Evolutionary conservation across 2,113 vertebrate species (phyloP), one percentile per base, ranked within the genome.

Genomic region (Anguilla japonica): DNA sequence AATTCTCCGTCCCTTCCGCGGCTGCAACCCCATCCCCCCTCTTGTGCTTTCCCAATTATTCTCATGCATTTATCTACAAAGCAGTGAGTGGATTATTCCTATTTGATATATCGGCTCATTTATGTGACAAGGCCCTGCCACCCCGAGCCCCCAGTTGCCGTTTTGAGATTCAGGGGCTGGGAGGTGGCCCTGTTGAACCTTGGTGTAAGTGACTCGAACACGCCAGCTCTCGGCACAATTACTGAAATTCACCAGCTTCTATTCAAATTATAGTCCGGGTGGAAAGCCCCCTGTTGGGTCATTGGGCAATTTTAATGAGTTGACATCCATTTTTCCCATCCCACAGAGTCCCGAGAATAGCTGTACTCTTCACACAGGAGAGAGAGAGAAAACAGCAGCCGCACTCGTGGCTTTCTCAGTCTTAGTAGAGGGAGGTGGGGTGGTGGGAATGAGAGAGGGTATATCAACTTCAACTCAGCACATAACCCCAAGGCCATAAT

Each of bases 231-330:
- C 89, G 89, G 84, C 89, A 92, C 93, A 94, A 94, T 96, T 94
- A 94, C 92, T 93, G 92, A 95, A 95, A 96, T 95, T 95, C 93
- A 95, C 92, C 82, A 93, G 88, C 91, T 94, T 94, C 93, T 95
- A 95, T 94, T 94, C 93, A 86, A 91, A 91, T 92, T 93, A 90
- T 94, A 91, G 92, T 94, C 92, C 95, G 91, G 90, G 91, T 94
- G 92, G 91, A 93, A 91, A 92, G 92, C 88, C 93, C 90, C 88
- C 89, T 95, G 92, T 93, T 92, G 94, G 94, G 94, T 95, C 95
- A 95, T 93, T 95, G 94, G 93, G 90, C 93, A 94, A 95, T 94
- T 93, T 94, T 94, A 92, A 94, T 93, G 93, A 95, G 95, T 94
- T 93, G 94, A 95, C 92, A 90, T 90, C 91, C 93, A 95, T 95